Evolutionary conservation across 2,888 invertebrate species (phyloP).

Genomic region (Cryptocephalus moraei): DNA sequence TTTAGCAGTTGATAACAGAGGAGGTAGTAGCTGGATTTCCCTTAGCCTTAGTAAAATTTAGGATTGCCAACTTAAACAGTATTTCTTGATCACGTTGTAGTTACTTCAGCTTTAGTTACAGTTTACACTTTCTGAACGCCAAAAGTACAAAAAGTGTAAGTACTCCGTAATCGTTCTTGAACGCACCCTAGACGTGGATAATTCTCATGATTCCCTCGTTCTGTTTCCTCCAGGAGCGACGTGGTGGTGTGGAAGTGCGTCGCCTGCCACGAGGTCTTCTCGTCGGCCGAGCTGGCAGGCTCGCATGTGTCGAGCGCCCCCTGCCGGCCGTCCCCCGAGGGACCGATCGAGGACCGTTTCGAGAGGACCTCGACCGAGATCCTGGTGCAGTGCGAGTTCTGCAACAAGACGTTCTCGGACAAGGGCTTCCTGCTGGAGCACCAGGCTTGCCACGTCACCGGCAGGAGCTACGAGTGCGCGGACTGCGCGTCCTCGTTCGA

Average conservation of each 20-base stretch:
- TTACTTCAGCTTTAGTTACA: no score
- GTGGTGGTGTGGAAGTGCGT: conserved; percentile 37
- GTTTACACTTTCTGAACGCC: no score
- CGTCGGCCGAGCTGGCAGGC: conserved; percentile 28
- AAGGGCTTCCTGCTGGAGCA: conserved; percentile 39
- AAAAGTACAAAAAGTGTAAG: no score
- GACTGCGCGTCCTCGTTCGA: conserved; percentile 36
- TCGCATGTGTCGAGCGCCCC: conserved; percentile 21
- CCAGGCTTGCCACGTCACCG: conserved; percentile 37
- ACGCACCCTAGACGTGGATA: no score
- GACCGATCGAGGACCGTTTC: conserved; percentile 12
- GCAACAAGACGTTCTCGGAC: conserved; percentile 47
- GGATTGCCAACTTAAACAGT: no score
- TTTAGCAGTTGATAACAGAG: no score
- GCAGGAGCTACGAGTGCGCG: conserved; percentile 39
- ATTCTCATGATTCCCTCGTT: no score
- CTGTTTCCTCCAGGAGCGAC: conserved; percentile 25
- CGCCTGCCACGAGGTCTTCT: conserved; percentile 37
- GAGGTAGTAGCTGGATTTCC: no score
- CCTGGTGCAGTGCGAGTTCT: conserved; percentile 51
- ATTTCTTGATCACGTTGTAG: no score
- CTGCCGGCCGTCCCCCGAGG: conserved; percentile 18
- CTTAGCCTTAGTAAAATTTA: no score
- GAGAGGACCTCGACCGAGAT: conserved; percentile 36
- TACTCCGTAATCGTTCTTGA: no score